These are phyloP conservation scores for Teleogryllus occipitalis DNA, from an alignment of 1,140 invertebrate species.

Conservation along the genomic window DNA sequence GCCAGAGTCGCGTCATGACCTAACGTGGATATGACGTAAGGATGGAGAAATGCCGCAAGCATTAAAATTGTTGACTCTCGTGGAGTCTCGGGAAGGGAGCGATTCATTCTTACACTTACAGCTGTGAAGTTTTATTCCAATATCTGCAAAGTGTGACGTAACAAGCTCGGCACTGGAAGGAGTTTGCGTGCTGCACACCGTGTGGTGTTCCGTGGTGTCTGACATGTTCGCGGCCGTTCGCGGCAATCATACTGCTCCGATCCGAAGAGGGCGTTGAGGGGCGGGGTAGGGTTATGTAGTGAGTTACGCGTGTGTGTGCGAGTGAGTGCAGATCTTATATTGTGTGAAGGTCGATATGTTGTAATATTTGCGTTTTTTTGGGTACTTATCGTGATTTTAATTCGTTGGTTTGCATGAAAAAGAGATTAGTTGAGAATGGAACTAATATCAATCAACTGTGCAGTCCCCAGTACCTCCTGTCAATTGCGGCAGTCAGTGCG, in stretches of 20 bases:
- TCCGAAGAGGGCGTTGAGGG: neutral
- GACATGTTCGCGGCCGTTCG: neutral
- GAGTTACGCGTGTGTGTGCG: neutral
- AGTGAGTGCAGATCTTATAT: too few species aligned
- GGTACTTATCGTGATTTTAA: too few species aligned
- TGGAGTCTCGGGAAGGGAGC: too few species aligned
- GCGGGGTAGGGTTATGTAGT: slow-evolving; percentile 3
- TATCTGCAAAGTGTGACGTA: slow-evolving; percentile 1
- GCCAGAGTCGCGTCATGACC: neutral
- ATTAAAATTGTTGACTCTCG: too few species aligned
- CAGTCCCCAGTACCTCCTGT: too few species aligned
- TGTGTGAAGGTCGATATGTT: too few species aligned
- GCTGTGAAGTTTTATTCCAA: neutral
- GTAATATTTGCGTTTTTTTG: too few species aligned
- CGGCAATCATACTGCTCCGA: neutral
- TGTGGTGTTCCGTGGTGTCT: neutral
- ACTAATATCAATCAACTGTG: too few species aligned
- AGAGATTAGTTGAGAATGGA: too few species aligned
- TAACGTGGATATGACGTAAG: neutral
- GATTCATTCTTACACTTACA: neutral
- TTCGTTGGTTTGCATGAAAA: too few species aligned
- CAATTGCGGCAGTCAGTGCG: too few species aligned
- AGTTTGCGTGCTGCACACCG: neutral
- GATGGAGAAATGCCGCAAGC: neutral
- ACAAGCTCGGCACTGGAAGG: neutral